Evolutionary conservation across 2,888 invertebrate species (phyloP), one percentile per base, ranked within the genome.

Genomic region (Hedya salicella): DNA sequence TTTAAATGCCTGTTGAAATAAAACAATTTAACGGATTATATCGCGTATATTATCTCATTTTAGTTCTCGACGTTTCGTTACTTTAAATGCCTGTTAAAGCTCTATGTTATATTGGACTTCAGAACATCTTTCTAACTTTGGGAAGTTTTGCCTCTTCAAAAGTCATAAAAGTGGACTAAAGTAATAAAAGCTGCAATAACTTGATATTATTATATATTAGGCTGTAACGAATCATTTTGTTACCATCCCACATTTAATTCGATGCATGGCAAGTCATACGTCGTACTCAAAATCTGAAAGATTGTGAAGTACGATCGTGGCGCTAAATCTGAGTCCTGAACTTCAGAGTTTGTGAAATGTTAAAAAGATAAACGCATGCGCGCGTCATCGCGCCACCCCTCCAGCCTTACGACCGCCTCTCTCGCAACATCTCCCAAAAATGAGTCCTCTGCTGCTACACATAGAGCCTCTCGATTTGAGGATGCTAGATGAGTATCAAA

Each of bases 331-430:
- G 69, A 76, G 76, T 75, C 76, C 76, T 73, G 72, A 83, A 88
- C 78, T 86, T 88, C 75, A 77, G 80, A 87, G 81, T 87, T 86
- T 79, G 72, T 79, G 78, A 83, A 86, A 81, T 81, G 82, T 85
- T 82, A 73, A 81, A 77, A 76, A 79, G 80, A 84, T 75, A 80
- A 82, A 89, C 93, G 93, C 93, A 90, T 91, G 93, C 93, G 92
- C 89, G 84, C 72, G 67, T 77, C 83, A 86, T 87, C 89, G 92
- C 91, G 83, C 91, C 93, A 92, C 93, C 92, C 92, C 91, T 91
- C 74, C 76, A 88, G 84, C 86, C 86, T 87, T 91, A 91, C 91
- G 91, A 91, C 91, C 92, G 92, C 91, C 92, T 91, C 87, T 84
- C 83, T 84, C 71, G 72, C 70, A 76, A 79, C 77, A 79, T 79